Base-by-base conservation (phyloP, 2,888 invertebrate species). In the Acholoe squamosa region DNA sequence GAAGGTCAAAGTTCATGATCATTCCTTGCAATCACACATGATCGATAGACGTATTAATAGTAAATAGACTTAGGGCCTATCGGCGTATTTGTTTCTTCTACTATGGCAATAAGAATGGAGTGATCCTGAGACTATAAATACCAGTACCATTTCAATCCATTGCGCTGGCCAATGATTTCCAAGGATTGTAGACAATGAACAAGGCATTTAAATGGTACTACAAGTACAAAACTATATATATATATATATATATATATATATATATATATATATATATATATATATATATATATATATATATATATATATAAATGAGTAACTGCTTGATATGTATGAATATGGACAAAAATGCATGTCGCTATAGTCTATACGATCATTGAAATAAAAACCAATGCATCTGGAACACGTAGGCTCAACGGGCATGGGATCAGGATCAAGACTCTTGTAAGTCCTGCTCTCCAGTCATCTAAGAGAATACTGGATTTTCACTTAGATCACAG, bases 11-110 rank as follows among this genome's bases (percentile, higher is more conserved):
- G 61, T 3, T 19, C n/a, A 19, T 61, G 61, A 61, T 61, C 3
- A 61, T n/a, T 61, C 22, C 19, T n/a, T 19, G n/a, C 22, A 61
- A n/a, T 61, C 5, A 7, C 61, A 3, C 19, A n/a, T 61, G 19
- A n/a, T 61, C 19, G n/a, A 61, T n/a, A 19, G 61, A 14, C 61
- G 5, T 43, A 19, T 43, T 19, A 61, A 3, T 61, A n/a, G 61
- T 61, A 14, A 61, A 61, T n/a, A 19, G 14, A 14, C 61, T 7
- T n/a, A n/a, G 3, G 5, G 19, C n/a, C 22, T 61, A 61, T n/a
- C n/a, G n/a, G n/a, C n/a, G n/a, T 61, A n/a, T 61, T 61, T 61
- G n/a, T 61, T n/a, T 61, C 61, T n/a, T n/a, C 3, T 61, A 61
- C 7, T 61, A 19, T 61, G 19, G 5, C n/a, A 61, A n/a, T n/a